Base-by-base conservation (phyloP, 2,113 vertebrate species). In the Mastomys coucha region DNA sequence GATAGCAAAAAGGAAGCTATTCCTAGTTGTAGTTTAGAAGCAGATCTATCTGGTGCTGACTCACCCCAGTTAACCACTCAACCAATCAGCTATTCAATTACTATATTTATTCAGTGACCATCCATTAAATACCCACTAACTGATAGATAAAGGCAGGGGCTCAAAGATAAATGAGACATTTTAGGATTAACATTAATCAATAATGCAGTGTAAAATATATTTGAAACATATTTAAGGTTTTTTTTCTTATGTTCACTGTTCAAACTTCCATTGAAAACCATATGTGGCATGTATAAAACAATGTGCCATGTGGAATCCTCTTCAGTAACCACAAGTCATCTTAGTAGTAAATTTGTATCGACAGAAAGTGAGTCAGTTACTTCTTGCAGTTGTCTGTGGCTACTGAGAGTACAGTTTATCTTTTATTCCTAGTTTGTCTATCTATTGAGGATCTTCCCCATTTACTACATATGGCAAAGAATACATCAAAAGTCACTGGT, bases 391-490 rank as follows among this genome's bases (percentile, higher is more conserved):
- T 93, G 75, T 75, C 39, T 53, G 6, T 82, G 88, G 36, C 75
- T 75, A n/a, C 6, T 24, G 91, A 87, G 67, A 81, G 1, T 91
- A 19, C 72, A 65, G 72, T 42, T 75, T 75, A 20, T 75, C n/a
- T 42, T 85, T 45, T 11, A 31, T 7, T 45, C 26, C 39, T 85
- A 19, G 7, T 96, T 73, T 75, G 36, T n/a, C 78, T 67, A 84
- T 2, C 10, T 78, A 1, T 13, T 96, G 39, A 75, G 72, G 0
- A 6, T 97, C 65, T 89, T 98, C 88, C 45, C 60, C 72, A 39
- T 92, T 89, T 80, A 60, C 91, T 36, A 56, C 0, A 49, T 94
- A n/a, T 93, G 82, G 31, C 89, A 92, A 95, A 67, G 89, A 81
- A 5, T 77, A 14, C 86, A 63, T n/a, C 82, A 19, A 80, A 84